phyloP scores from a whole-genome alignment of 2,888 invertebrate genomes.

The Zele albiditarsus region DNA sequence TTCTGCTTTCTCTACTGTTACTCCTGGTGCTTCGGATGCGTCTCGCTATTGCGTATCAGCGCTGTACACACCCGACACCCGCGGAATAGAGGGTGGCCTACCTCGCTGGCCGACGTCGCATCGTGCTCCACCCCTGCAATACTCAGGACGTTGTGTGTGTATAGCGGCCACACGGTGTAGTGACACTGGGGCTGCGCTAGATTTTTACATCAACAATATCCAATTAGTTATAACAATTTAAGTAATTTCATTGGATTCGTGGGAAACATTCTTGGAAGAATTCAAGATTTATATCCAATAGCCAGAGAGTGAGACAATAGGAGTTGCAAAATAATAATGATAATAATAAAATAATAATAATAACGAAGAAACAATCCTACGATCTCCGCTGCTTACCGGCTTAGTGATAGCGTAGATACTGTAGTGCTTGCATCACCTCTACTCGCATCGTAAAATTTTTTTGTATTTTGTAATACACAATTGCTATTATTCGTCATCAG shows the following conservation, averaged over 20 bases:
- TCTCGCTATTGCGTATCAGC: constrained; percentile 2
- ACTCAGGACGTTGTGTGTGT: constrained; percentile 1
- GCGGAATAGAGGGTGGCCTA: background rate
- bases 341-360: constrained; percentile 34
- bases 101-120: constrained; percentile 1
- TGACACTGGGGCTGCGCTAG: background rate
- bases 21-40: background rate
- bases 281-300: constrained; percentile 7
- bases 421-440: constrained; percentile 66
- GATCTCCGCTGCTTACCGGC: constrained; percentile 50
- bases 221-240: background rate
- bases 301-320: constrained; percentile 35
- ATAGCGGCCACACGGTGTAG: background rate
- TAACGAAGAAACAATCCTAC: constrained; percentile 56
- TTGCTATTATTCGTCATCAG: constrained; percentile 37
- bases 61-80: background rate
- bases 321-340: constrained; percentile 46
- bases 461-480: constrained; percentile 29
- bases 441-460: constrained; percentile 10
- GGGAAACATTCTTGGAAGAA: background rate
- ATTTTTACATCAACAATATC: background rate
- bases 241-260: background rate
- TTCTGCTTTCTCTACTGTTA: background rate
- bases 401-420: constrained; percentile 72
- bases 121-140: constrained; percentile 4